Base-by-base conservation (phyloP, 2,797 vertebrate species). In the Phoxinus dragarum region DNA sequence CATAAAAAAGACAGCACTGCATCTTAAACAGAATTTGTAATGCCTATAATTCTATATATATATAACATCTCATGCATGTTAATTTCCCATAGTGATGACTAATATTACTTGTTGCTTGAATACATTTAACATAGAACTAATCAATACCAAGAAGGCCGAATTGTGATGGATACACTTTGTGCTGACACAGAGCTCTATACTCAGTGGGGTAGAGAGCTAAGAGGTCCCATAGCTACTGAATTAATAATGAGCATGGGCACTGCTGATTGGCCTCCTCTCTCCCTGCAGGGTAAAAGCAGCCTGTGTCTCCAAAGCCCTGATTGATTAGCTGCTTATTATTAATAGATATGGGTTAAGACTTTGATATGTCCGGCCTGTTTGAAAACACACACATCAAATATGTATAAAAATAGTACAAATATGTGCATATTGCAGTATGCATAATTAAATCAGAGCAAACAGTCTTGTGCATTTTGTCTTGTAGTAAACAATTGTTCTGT, bases 281-380 rank as follows among this genome's bases (percentile, higher is more conserved):
- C 85, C 84, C 66, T 86, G 72, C 92, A 91, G 87, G 54, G 90
- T 84, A 86, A 90, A 91, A 80, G 47, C 90, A 69, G 80, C 67
- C 85, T 78, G 81, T 52, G 86, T 92, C 86, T 88, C 90, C 79
- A 38, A 89, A 89, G 89, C 67, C 80, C 88, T 91, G 91, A 94
- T 92, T 92, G 94, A 94, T 93, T 93, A 92, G 90, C 90, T 86
- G 47, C 88, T 80, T 72, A 91, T 94, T 93, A 94, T 80, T 91
- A 91, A 93, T 90, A 80, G 2, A 94, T 90, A 91, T 92, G 89
- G 88, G 90, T 86, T 93, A 93, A 91, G 80, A 91, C 86, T 92
- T 91, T 89, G 90, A 94, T 93, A 89, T 49, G 91, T 85, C 84
- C 89, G 19, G 52, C 68, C 67, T 59, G 84, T 84, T 69, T 81